Percentiles rank a stretch among this genome's conserved stretches.
phyloP scores from a whole-genome alignment of 2,113 vertebrate genomes.

The Tylochromis polylepis region DNA sequence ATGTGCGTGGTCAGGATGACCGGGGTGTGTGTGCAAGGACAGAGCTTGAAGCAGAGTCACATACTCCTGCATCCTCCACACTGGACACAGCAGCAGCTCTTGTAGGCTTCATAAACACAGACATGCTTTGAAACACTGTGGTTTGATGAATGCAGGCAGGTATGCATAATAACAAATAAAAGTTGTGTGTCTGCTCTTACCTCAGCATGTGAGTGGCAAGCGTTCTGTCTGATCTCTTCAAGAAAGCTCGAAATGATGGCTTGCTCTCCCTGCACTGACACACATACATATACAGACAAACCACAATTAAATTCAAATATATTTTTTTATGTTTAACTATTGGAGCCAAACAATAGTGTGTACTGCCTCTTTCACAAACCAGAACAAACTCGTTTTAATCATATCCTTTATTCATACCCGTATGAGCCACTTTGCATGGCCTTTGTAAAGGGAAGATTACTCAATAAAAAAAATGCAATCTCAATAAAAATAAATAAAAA shows the following conservation, averaged over 20 bases:
- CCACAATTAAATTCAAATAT: background rate
- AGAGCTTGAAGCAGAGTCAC: constrained; percentile 76
- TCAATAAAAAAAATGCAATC: background rate
- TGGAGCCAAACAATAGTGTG: background rate
- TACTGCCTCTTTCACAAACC: background rate
- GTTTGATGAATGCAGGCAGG: background rate
- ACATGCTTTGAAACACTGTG: background rate
- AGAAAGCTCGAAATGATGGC: constrained; percentile 79
- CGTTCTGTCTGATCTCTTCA: constrained; percentile 78
- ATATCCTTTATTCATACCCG: background rate
- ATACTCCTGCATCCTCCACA: constrained; percentile 80
- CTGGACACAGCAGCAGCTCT: constrained; percentile 79
- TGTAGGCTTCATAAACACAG: constrained; percentile 72
- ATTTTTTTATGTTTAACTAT: background rate
- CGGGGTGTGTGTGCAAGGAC: constrained; percentile 68
- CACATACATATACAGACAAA: background rate
- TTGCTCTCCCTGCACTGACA: constrained; percentile 77
- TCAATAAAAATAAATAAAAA: background rate
- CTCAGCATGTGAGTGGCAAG: constrained; percentile 79
- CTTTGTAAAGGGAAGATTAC: background rate
- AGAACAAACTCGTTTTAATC: background rate
- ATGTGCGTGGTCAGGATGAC: constrained; percentile 73
- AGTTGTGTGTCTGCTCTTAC: constrained; percentile 44
- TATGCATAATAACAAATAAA: background rate
- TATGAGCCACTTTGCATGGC: background rate